phyloP scores from a whole-genome alignment of 2,797 vertebrate genomes.

The Pseudotriccus pelzelni region DNA sequence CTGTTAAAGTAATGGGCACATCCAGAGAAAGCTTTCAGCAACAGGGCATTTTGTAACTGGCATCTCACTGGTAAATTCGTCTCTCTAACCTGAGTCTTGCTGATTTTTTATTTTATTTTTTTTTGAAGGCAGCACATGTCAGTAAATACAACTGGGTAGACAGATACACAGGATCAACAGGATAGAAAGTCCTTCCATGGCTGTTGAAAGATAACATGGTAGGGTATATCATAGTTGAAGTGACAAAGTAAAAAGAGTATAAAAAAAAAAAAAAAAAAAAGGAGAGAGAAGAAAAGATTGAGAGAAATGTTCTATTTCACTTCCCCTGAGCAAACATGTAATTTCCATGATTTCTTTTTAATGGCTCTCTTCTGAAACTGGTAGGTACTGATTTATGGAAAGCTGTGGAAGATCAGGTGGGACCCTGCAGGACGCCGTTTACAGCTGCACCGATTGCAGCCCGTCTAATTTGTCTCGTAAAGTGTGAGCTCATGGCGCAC shows the following conservation, averaged over 20 bases:
- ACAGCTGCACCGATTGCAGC: constrained; percentile 88
- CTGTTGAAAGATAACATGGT: background rate
- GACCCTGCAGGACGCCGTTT: constrained; percentile 85
- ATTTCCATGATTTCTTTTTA: constrained; percentile 99
- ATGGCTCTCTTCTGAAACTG: constrained; percentile 82
- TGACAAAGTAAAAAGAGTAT: background rate
- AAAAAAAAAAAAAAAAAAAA: background rate
- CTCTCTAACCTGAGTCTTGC: background rate
- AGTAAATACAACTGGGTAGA: background rate
- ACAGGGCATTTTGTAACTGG: background rate
- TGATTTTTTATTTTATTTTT: background rate
- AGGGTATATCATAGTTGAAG: background rate
- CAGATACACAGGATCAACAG: background rate
- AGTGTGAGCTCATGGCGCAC: constrained; percentile 85
- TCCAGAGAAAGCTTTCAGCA: constrained; percentile 23
- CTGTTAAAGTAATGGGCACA: constrained; percentile 29
- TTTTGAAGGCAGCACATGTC: background rate
- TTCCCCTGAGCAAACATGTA: constrained; percentile 92
- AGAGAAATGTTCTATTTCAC: constrained; percentile 74
- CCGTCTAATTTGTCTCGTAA: constrained; percentile 93
- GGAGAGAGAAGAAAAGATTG: background rate
- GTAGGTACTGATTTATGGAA: constrained; percentile 93
- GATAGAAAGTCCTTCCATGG: background rate
- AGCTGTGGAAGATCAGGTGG: constrained; percentile 84
- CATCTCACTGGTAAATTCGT: constrained; percentile 29